phyloP scores from a whole-genome alignment of 2,888 invertebrate species.

The Lutraria lutraria region DNA sequence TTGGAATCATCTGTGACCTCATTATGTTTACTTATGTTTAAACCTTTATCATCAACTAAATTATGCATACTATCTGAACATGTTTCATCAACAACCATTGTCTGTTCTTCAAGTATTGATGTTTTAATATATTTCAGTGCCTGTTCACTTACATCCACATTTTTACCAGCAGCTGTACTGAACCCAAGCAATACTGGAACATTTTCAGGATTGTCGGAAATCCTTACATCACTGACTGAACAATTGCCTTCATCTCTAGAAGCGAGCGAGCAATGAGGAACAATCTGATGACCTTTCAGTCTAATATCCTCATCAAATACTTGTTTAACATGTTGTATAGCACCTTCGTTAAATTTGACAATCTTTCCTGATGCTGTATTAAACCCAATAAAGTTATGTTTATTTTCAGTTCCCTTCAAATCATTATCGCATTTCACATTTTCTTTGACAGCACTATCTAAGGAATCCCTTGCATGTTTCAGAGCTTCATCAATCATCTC shows the following conservation, averaged over 20 bases:
- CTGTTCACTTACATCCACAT: conserved; percentile 40
- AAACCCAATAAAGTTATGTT: conserved; percentile 49
- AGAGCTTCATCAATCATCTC: conserved; percentile 59
- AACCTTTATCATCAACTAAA: neutral
- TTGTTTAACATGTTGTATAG: conserved; percentile 45
- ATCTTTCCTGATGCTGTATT: conserved; percentile 59
- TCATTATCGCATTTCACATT: conserved; percentile 54
- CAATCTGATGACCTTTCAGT: neutral
- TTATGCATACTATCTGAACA: neutral
- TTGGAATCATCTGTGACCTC: neutral
- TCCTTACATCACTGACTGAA: neutral
- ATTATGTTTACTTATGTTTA: neutral
- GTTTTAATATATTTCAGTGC: conserved; percentile 19
- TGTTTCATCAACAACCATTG: neutral
- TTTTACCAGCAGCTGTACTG: conserved; percentile 39
- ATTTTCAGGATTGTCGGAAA: neutral
- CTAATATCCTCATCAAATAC: neutral
- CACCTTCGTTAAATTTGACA: conserved; percentile 51
- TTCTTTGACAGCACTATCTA: conserved; percentile 36
- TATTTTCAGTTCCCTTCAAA: conserved; percentile 48
- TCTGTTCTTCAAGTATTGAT: neutral
- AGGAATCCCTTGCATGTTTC: conserved; percentile 38
- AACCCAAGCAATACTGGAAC: conserved; percentile 15
- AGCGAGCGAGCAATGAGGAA: neutral
- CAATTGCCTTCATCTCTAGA: conserved; percentile 48